Evolutionary conservation across 2,888 invertebrate genomes (phyloP), one percentile per base, ranked within the genome.

Genomic region (Himalopsyche japonica): DNA sequence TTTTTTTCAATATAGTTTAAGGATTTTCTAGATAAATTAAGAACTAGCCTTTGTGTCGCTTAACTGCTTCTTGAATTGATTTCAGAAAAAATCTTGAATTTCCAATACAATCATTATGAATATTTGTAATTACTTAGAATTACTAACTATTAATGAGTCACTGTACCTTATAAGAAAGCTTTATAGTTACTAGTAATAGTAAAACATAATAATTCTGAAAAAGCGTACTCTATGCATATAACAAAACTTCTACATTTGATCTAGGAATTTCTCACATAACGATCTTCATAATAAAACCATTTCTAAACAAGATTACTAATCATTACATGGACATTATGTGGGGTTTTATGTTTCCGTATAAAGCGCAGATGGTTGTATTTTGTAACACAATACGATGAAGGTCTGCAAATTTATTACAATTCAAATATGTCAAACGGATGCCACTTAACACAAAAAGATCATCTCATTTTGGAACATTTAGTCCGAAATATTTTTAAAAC

Each of bases 241-340:
- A 20, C 20, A 5, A 6, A 57, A 24, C 7, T n/a, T 49, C 12
- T n/a, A n/a, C 18, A 49, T 49, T 49, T 49, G 49, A 49, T 49
- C 49, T 4, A 49, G 49, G 12, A 49, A 49, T 82, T 82, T 82
- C 48, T 77, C 77, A 20, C 34, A 5, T 43, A 76, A 24, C 30
- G 32, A 77, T 82, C 37, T 77, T 49, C 82, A 82, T 82, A 82
- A 82, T 82, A 77, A 48, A 48, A 7, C 32, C 77, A 77, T 82
- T 82, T 77, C 82, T 82, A 82, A 49, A 77, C 82, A 48, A 34
- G 77, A 49, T 82, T 30, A 49, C 57, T 82, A 32, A 76, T 77
- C 82, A 77, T 82, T 49, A 6, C 32, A 32, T 77, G 77, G 20
- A 34, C 49, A 77, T 77, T 82, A 82, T 49, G 49, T 49, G 49